Evolutionary conservation across 2,888 invertebrate species (phyloP), one percentile per base, ranked within the genome.

Genomic region (Tachina fera): DNA sequence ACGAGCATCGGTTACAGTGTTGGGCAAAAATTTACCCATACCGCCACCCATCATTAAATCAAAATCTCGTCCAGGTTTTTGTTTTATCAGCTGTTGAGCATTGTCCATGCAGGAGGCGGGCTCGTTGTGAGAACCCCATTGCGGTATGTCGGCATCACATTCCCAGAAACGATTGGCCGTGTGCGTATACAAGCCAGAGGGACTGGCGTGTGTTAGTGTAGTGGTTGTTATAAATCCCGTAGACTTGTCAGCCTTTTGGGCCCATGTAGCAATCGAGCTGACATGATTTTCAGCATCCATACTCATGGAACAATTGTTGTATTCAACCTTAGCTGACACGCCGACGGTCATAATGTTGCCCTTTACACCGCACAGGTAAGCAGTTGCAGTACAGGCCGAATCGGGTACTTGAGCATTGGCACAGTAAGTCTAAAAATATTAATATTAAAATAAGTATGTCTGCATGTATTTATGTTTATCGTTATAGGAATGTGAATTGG

Each of bases 1-100:
- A 1, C 89, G 89, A 84, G 94, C 93, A 3, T 93, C 92, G 0
- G 93, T 94, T 0, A 89, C 89, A 9, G 92, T 91, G n/a, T 94
- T 94, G 0, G 96, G 95, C 1, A 95, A 90, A 87, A 97, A 95
- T 88, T 95, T 94, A 2, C 93, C 92, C 47, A 96, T 93, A 1
- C 97, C 97, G 9, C 97, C 97, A 0, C 97, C 97, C 90, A 97
- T 93, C 77, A 97, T 95, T 0, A 97, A 96, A 92, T 96, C 96
- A n/a, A 96, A 94, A 83, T 95, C 94, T 65, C 93, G 93, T 0
- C 97, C 97, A 51, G 96, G 96, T 53, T 94, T 93, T 14, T 94
- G 93, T 61, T 94, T 94, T 2, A 97, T 92, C 16, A 97, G 93
- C 89, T 97, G 97, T 45, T 94, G 93, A 0, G 96, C 97, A 83